Conservation (phyloP, 1,140 invertebrate genomes). For the Proales similis region DNA sequence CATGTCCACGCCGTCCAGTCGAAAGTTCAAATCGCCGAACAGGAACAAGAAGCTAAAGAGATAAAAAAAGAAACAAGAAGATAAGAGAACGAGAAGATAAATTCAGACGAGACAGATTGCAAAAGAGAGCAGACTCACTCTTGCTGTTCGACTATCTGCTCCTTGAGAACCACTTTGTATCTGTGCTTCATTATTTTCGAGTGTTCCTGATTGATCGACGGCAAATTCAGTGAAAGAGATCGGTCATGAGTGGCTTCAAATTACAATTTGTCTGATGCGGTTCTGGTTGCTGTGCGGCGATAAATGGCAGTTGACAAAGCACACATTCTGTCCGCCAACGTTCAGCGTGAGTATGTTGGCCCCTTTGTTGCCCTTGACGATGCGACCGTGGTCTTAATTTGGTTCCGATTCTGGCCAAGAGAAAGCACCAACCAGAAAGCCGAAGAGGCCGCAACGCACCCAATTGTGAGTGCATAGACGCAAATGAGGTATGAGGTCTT, state of each 20-base stretch:
- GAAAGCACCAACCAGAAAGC: conserved; percentile 1
- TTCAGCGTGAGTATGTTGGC: conserved; percentile 25
- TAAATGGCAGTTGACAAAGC: conserved; percentile 35
- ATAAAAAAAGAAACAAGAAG: not conserved
- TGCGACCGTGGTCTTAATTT: no score
- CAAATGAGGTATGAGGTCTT: not conserved
- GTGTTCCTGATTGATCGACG: no score
- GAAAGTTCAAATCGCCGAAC: conserved; percentile 36
- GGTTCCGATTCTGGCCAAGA: no score
- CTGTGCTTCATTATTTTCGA: conserved; percentile 28
- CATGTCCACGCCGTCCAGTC: conserved; percentile 14
- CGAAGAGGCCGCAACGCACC: conserved; percentile 14
- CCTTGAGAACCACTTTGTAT: not conserved
- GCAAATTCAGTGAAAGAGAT: no score
- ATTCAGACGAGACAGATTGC: no score
- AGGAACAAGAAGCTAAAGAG: conserved; percentile 26
- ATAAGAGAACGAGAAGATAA: not conserved
- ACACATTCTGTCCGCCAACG: conserved; percentile 12
- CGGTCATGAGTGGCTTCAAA: no score
- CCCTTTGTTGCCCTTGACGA: conserved; percentile 36
- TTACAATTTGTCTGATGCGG: conserved; percentile 7
- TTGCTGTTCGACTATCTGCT: conserved; percentile 3
- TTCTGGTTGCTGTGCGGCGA: conserved; percentile 23
- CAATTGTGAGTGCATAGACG: conserved; percentile 9
- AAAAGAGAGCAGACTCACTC: no score